These are phyloP conservation scores for Cairina moschata DNA, from an alignment of 2,113 vertebrate genomes.

Conservation along the genomic window DNA sequence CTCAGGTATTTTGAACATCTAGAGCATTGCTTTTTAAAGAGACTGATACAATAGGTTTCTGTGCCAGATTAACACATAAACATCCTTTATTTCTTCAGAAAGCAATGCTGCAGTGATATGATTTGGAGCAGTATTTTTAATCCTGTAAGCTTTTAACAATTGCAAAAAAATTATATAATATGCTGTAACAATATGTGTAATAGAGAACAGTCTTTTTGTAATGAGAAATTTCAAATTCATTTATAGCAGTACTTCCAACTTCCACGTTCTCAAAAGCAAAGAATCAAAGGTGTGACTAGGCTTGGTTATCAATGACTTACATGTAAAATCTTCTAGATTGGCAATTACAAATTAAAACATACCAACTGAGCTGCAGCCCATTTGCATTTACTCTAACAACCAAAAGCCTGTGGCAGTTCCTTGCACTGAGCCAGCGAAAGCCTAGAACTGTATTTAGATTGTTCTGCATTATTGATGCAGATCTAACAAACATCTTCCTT, in stretches of 20 bases:
- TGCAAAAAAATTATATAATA: background rate
- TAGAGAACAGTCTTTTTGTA: no score
- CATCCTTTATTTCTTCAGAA: background rate
- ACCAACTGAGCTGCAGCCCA: background rate
- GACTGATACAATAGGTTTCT: conserved; percentile 22
- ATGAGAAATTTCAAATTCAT: background rate
- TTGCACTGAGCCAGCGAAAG: background rate
- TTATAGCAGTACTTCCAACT: background rate
- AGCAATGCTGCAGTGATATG: background rate
- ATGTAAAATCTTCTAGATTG: background rate
- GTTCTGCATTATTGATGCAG: background rate
- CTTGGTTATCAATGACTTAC: background rate
- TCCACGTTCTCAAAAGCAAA: background rate
- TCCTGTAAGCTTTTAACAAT: background rate
- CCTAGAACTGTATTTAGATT: background rate
- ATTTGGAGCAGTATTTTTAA: background rate
- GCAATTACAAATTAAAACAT: background rate
- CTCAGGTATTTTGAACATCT: background rate
- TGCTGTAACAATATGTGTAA: background rate
- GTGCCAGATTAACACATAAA: background rate
- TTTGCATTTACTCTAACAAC: background rate
- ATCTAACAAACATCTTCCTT: background rate
- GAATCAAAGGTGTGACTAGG: background rate
- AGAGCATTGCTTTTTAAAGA: background rate
- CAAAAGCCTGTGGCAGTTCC: fast-evolving